phyloP scores from a whole-genome alignment of 2,888 invertebrate species.

The Homarus gammarus region DNA sequence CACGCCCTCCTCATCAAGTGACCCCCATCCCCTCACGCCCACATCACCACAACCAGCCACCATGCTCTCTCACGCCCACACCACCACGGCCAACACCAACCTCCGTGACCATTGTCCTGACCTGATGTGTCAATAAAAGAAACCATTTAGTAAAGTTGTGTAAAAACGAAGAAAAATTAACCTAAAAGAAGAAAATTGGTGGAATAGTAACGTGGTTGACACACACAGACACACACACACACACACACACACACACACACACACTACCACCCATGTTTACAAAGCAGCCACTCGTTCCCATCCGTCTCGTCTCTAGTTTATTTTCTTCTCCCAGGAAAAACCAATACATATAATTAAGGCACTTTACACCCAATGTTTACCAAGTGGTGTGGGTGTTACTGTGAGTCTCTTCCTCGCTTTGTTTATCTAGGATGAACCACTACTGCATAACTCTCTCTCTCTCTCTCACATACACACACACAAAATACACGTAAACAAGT shows the following conservation, averaged over 20 bases:
- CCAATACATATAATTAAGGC: no score
- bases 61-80: background rate
- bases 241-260: slow-evolving; percentile 33
- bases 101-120: background rate
- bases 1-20: background rate
- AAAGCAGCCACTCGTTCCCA: background rate
- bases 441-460: no score
- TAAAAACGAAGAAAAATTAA: background rate
- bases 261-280: background rate
- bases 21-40: background rate
- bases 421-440: no score
- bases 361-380: no score
- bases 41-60: background rate
- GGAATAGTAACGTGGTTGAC: background rate
- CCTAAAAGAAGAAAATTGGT: background rate
- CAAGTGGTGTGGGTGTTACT: no score
- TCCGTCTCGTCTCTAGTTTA: no score
- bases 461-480: no score
- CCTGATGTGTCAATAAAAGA: background rate
- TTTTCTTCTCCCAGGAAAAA: no score
- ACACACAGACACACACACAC: slow-evolving; percentile 23
- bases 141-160: background rate
- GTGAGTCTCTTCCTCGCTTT: no score
- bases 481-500: no score
- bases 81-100: background rate